Evolutionary conservation across 2,888 invertebrate genomes (phyloP).

Genomic region (Chrysomela aeneicollis): DNA sequence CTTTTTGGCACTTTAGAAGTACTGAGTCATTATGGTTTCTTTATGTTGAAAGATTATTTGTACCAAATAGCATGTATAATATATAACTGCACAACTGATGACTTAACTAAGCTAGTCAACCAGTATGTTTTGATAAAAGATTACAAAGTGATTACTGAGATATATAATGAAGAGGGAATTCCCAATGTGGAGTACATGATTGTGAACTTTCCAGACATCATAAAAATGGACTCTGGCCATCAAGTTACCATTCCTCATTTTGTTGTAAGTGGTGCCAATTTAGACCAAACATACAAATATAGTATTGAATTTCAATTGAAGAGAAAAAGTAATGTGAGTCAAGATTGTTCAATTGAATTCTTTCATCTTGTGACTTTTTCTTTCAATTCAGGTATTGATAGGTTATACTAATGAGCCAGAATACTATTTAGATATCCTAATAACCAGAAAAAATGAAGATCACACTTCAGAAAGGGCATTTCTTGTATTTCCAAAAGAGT

Average conservation of each 20-base stretch:
- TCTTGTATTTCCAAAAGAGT: constrained; percentile 22
- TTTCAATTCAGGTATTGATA: constrained; percentile 18
- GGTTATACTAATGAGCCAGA: constrained; percentile 19
- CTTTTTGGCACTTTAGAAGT: constrained; percentile 35
- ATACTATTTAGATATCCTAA: constrained; percentile 23
- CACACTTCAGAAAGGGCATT: constrained; percentile 8
- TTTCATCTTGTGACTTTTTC: not conserved
- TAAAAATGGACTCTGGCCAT: not conserved
- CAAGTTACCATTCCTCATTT: not conserved
- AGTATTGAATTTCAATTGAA: constrained; percentile 17
- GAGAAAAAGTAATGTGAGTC: constrained; percentile 30
- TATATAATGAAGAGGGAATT: constrained; percentile 30
- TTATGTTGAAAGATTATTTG: constrained; percentile 30
- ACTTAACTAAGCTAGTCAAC: constrained; percentile 21
- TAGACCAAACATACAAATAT: constrained; percentile 2
- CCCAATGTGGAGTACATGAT: constrained; percentile 37
- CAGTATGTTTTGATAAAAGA: constrained; percentile 35
- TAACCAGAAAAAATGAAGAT: not conserved
- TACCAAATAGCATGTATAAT: constrained; percentile 29
- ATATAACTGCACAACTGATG: constrained; percentile 6
- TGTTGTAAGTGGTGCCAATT: not conserved
- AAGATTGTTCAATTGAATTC: not conserved
- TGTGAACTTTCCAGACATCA: constrained; percentile 32
- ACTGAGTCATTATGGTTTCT: constrained; percentile 27
- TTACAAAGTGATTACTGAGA: constrained; percentile 38